Conservation (phyloP, 1,140 invertebrate species). For the Meteorus sp. region DNA sequence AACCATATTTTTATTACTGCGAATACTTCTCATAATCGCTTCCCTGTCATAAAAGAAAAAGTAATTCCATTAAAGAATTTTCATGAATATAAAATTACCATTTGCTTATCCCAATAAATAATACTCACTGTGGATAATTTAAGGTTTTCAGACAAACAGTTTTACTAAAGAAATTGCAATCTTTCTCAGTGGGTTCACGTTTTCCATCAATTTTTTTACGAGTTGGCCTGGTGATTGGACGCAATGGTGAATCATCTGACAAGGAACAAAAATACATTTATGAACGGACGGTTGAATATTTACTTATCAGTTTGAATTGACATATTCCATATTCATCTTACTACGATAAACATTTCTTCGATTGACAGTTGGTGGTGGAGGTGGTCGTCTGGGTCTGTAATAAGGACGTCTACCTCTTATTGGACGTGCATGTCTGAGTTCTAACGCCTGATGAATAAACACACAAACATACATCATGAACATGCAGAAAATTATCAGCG, state of each 20-base stretch:
- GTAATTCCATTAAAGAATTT: constrained; percentile 14
- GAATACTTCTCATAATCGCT: constrained; percentile 74
- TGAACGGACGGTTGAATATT: constrained; percentile 15
- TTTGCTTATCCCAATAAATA: background rate
- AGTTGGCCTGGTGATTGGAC: constrained; percentile 30
- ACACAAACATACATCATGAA: background rate
- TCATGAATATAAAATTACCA: background rate
- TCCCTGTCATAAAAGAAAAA: constrained; percentile 61
- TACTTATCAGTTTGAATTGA: background rate
- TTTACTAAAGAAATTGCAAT: constrained; percentile 75
- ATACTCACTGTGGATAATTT: constrained; percentile 77
- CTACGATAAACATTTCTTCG: constrained; percentile 50
- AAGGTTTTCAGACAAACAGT: constrained; percentile 73
- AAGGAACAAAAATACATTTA: constrained; percentile 2
- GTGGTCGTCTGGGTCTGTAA: constrained; percentile 33
- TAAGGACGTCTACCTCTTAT: constrained; percentile 36
- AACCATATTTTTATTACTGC: constrained; percentile 70
- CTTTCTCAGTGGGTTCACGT: constrained; percentile 42
- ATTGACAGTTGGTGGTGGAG: constrained; percentile 36
- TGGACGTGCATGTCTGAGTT: constrained; percentile 42
- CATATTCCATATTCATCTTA: constrained; percentile 19
- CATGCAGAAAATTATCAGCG: background rate
- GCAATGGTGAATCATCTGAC: constrained; percentile 15
- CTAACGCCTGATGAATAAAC: constrained; percentile 45
- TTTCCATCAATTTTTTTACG: constrained; percentile 47